These are phyloP conservation scores for Eumaeus atala DNA, from an alignment of 1,140 invertebrate genomes.

Conservation along the genomic window DNA sequence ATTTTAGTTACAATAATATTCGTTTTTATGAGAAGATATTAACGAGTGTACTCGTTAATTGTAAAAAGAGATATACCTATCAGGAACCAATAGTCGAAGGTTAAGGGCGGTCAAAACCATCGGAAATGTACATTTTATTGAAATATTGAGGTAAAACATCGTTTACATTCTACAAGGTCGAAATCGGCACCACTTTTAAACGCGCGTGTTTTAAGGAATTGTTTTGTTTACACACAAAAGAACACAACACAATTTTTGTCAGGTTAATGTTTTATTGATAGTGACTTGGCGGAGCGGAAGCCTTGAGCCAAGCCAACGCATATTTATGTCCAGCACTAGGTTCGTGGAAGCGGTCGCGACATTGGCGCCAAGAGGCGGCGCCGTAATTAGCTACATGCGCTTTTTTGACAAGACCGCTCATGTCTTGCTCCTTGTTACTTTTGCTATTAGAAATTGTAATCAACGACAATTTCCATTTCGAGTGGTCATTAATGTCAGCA, in stretches of 20 bases:
- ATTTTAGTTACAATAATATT: too few relatives aligned
- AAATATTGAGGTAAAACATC: slow-evolving; percentile 13
- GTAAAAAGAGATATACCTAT: neutral
- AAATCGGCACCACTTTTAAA: neutral
- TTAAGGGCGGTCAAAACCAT: slow-evolving; percentile 12
- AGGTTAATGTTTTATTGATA: slow-evolving; percentile 9
- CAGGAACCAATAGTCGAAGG: slow-evolving; percentile 8
- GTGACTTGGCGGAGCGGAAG: slow-evolving; percentile 16
- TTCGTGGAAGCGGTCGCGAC: slow-evolving; percentile 50
- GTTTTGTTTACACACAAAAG: slow-evolving; percentile 8
- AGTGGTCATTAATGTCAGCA: too few relatives aligned
- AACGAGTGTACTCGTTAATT: too few relatives aligned
- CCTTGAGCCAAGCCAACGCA: slow-evolving; percentile 26
- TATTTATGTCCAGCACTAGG: slow-evolving; percentile 37
- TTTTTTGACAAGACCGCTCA: slow-evolving; percentile 29
- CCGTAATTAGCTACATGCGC: slow-evolving; percentile 34
- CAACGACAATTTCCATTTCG: neutral
- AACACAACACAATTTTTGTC: slow-evolving; percentile 3
- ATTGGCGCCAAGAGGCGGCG: slow-evolving; percentile 54
- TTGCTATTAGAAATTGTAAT: slow-evolving; percentile 3
- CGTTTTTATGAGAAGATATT: too few relatives aligned
- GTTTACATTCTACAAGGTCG: slow-evolving; percentile 1
- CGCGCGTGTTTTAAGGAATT: neutral
- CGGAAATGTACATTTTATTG: slow-evolving; percentile 13
- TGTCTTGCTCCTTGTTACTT: slow-evolving; percentile 17